Conservation (phyloP, 2,113 vertebrate genomes). For the Gymnogyps californianus region DNA sequence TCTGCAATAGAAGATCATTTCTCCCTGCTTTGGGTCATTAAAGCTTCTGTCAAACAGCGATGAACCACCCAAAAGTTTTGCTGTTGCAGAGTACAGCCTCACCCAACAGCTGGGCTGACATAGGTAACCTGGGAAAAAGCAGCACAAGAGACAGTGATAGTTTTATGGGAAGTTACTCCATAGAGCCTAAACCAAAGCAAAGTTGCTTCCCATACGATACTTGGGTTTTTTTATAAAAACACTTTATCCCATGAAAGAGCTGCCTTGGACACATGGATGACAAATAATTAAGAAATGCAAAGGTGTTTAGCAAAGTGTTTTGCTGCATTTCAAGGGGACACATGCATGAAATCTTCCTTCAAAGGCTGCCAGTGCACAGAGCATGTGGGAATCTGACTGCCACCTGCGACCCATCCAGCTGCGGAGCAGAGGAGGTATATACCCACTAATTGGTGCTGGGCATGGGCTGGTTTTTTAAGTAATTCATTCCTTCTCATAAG, state of each 20-base stretch:
- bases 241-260: neutral
- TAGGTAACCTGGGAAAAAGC: neutral
- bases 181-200: neutral
- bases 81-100: neutral
- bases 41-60: neutral
- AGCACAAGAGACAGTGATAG: neutral
- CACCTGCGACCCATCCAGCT: neutral
- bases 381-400: neutral
- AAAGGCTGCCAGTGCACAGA: neutral
- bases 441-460: neutral
- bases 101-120: fast-evolving
- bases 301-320: neutral
- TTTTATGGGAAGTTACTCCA: neutral
- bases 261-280: neutral
- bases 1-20: neutral
- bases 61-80: neutral
- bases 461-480: too few relatives aligned
- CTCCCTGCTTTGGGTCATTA: neutral
- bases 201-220: neutral
- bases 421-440: fast-evolving
- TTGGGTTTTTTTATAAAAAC: neutral
- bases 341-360: neutral
- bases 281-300: neutral
- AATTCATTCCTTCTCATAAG: neutral
- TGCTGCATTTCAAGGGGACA: neutral